Base-by-base conservation (phyloP, 2,888 invertebrate species). In the Ophion costatus region DNA sequence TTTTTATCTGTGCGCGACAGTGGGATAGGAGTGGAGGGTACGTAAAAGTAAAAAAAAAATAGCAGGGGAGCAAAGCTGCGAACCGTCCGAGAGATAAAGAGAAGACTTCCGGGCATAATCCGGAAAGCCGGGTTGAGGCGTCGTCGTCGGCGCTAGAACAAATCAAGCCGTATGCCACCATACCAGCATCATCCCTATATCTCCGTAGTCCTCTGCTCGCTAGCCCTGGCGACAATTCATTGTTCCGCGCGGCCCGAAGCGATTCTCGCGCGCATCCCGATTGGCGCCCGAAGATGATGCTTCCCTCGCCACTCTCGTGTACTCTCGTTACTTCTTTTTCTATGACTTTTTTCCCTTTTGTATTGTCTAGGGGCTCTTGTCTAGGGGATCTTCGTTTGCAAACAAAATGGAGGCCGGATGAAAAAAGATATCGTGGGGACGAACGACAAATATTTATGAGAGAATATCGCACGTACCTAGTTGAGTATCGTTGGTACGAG, bases 91-190 rank as follows among this genome's bases (percentile, higher is more conserved):
- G 87, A 86, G 90, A 92, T 91, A 92, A 92, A 92, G 92, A 90
- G 91, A 93, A 92, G 92, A 93, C 93, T 93, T 93, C 92, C 93
- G 92, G 93, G 93, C 93, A 93, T 93, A 93, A 93, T 93, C 91
- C 91, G 90, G 90, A 87, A 75, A 85, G 87, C 82, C 74, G 80
- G 79, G 84, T 86, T 86, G 89, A 88, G 83, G 86, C 87, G 88
- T 90, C 91, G 90, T 87, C 87, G 88, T 71, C 70, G 85, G 89
- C 90, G 90, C 91, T 90, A 90, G 93, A 93, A 93, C 93, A 93
- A 92, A 93, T 93, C 92, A 92, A 92, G 91, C 92, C 88, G 88
- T 88, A 87, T 86, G 87, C 89, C 88, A 88, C 88, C 70, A 61
- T 66, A 70, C 59, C 76, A 38, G 78, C 79, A 79, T 74, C 71